Evolutionary conservation across 2,113 vertebrate genomes (phyloP), one percentile per base, ranked within the genome.

Genomic region (Lepisosteus oculatus): DNA sequence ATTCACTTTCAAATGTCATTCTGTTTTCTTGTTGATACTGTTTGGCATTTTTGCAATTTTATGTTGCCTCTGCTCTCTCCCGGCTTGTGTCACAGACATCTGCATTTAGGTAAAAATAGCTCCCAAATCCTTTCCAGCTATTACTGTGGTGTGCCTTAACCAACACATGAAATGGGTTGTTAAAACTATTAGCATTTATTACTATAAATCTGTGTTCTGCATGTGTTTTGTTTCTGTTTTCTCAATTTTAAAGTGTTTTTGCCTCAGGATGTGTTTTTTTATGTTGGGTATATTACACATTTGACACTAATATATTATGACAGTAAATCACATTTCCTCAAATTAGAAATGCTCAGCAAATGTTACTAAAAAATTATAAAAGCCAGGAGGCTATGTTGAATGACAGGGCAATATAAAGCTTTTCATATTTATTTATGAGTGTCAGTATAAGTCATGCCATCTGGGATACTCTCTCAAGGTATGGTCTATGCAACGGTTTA

Each of bases 271-370:
- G 43, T 65, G 29, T 69, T 79, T 61, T 69, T 73, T 42, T 68
- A 55, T 8, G 42, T 68, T 77, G 41, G 69, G 73, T 65, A 29
- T 8, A 5, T 64, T 68, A 3, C 43, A 67, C 74, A 65, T 43
- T 66, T 86, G 75, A 77, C 78, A 76, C 65, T 80, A 77, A 85
- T 75, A 66, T 65, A 76, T 45, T 42, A 45, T 81, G 79, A 83
- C 80, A 82, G 64, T 68, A 78, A 79, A 84, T 82, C 63, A 67
- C 72, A 78, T 80, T 83, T 73, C 42, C 56, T 72, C 51, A 73
- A 83, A 78, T 85, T 74, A 77, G 54, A 78, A 78, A 76, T 44
- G 64, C 61, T 63, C 75, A 79, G 81, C 76, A 78, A 84, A 86
- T 82, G 79, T 73, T 65, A 56, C 29, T 72, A 77, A 76, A 77